These are phyloP conservation scores for Uropsilus gracilis DNA, from an alignment of 2,113 vertebrate species.

Conservation along the genomic window DNA sequence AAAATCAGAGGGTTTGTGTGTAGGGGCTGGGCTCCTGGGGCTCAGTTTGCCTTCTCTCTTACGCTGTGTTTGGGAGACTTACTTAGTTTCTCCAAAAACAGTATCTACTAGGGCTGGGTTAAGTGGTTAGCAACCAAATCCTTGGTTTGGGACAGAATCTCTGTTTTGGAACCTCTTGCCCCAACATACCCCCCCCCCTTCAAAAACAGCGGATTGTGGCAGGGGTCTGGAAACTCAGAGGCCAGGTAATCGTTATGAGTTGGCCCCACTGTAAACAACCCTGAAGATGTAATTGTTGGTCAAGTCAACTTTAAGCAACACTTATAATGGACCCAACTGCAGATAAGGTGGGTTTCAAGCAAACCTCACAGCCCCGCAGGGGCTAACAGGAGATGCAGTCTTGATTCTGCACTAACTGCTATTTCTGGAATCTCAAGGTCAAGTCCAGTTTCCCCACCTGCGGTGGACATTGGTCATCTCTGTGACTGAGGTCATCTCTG, in stretches of 20 bases:
- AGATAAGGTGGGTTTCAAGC: background rate
- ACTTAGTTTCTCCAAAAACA: slow-evolving; percentile 22
- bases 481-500: accelerated
- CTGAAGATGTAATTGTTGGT: background rate
- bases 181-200: no score
- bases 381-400: background rate
- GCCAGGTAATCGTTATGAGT: background rate
- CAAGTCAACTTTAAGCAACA: background rate
- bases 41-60: background rate
- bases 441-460: background rate
- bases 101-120: background rate
- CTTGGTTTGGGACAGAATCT: background rate
- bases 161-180: background rate
- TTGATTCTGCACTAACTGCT: background rate
- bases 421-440: background rate
- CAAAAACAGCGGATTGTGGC: background rate
- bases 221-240: background rate
- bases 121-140: background rate
- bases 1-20: background rate
- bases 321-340: background rate
- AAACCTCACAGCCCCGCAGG: accelerated
- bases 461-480: accelerated
- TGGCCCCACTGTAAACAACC: background rate
- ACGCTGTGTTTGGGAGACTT: background rate
- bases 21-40: background rate